These are phyloP conservation scores for Emys orbicularis DNA, from an alignment of 2,797 vertebrate genomes.

Conservation along the genomic window DNA sequence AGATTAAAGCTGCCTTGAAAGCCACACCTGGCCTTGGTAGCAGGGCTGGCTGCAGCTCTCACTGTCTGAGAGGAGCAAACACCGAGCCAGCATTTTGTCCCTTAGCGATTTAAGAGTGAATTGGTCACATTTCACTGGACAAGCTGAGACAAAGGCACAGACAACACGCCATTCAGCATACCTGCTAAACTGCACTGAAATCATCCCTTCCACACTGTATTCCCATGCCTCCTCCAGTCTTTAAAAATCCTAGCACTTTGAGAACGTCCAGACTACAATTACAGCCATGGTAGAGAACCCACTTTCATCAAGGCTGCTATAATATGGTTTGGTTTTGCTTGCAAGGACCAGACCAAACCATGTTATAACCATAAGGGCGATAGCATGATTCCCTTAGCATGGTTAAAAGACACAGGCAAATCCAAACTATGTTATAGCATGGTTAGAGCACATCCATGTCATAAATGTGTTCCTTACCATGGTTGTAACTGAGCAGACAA, in stretches of 20 bases:
- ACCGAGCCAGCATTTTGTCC: neutral
- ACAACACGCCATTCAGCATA: neutral
- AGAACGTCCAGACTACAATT: accelerated
- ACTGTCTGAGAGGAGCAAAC: neutral
- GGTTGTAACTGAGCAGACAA: neutral
- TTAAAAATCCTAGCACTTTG: neutral
- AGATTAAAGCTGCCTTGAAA: neutral
- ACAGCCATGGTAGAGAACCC: neutral
- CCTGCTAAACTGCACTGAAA: neutral
- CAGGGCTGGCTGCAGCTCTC: neutral
- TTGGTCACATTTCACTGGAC: neutral
- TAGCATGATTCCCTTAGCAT: neutral
- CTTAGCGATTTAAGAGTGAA: constrained; percentile 1
- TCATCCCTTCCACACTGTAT: neutral
- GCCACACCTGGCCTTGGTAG: neutral
- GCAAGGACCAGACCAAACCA: neutral
- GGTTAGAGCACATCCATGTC: neutral
- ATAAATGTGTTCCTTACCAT: neutral
- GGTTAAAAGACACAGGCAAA: neutral
- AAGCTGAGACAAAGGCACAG: neutral
- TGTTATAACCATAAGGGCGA: neutral
- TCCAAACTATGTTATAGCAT: neutral
- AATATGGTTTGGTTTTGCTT: neutral
- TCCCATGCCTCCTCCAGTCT: neutral
- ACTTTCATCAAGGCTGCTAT: accelerated